These are phyloP conservation scores for Zaprionus gabonicus DNA, from an alignment of 1,140 invertebrate species.

Conservation along the genomic window DNA sequence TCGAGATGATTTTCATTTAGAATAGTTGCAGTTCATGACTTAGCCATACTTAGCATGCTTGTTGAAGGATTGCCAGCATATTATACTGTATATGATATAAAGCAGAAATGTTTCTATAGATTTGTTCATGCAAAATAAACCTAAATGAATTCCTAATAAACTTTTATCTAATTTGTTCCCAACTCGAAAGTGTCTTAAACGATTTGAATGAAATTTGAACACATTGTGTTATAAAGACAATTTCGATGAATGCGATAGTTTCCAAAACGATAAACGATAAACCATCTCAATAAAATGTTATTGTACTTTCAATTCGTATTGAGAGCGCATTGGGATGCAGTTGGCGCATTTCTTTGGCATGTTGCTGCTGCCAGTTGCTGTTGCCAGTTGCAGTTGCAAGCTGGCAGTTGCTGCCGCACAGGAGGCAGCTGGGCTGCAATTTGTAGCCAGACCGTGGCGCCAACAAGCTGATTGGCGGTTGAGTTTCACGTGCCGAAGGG, in stretches of 20 bases:
- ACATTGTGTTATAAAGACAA: background rate
- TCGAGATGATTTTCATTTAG: too few species aligned
- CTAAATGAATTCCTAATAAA: background rate
- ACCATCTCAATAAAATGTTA: background rate
- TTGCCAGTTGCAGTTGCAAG: background rate
- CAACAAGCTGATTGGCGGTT: constrained; percentile 34
- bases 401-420: constrained; percentile 9
- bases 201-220: background rate
- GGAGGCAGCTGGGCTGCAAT: constrained; percentile 19
- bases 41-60: too few species aligned
- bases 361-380: constrained; percentile 1
- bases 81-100: too few species aligned
- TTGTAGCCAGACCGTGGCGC: constrained; percentile 32
- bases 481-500: constrained; percentile 8
- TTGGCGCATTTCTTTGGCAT: constrained; percentile 33
- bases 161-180: background rate
- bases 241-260: background rate
- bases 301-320: constrained; percentile 15
- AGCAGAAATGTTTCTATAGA: too few species aligned
- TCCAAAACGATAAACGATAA: background rate
- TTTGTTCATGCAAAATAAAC: too few species aligned
- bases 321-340: constrained; percentile 28
- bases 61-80: too few species aligned
- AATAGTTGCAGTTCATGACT: too few species aligned
- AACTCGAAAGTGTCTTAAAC: background rate